Conservation (phyloP, 1,140 invertebrate species). For the Lycorma delicatula region DNA sequence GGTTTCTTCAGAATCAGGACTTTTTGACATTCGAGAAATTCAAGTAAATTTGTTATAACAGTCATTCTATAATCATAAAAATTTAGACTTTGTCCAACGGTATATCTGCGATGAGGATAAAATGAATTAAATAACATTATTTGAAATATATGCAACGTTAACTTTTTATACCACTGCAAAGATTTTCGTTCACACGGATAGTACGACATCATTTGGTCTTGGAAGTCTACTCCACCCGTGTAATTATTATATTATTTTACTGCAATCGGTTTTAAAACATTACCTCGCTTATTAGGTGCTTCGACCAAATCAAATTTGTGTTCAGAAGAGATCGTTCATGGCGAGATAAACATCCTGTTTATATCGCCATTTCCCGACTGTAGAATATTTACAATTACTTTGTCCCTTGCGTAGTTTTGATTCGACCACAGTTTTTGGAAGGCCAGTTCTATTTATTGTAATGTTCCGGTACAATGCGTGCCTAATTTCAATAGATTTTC, state of each 20-base stretch:
- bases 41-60: too few species aligned
- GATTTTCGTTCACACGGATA: conserved; percentile 30
- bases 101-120: too few species aligned
- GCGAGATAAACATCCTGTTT: conserved; percentile 5
- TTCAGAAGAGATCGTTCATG: conserved; percentile 4
- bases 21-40: too few species aligned
- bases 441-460: background rate
- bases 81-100: too few species aligned
- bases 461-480: conserved; percentile 1
- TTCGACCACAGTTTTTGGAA: background rate
- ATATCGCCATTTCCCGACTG: background rate
- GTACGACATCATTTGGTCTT: conserved; percentile 31
- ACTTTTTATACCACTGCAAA: conserved; percentile 33
- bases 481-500: background rate
- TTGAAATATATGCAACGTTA: conserved; percentile 15
- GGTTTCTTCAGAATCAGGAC: too few species aligned
- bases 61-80: too few species aligned
- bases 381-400: background rate
- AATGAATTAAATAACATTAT: conserved; percentile 5
- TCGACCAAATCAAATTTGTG: conserved; percentile 5
- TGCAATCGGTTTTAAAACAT: conserved; percentile 2
- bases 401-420: background rate
- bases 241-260: conserved; percentile 14
- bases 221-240: conserved; percentile 31
- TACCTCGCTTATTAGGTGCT: conserved; percentile 20